phyloP scores from a whole-genome alignment of 2,113 vertebrate species.

The Rhagologus leucostigma region DNA sequence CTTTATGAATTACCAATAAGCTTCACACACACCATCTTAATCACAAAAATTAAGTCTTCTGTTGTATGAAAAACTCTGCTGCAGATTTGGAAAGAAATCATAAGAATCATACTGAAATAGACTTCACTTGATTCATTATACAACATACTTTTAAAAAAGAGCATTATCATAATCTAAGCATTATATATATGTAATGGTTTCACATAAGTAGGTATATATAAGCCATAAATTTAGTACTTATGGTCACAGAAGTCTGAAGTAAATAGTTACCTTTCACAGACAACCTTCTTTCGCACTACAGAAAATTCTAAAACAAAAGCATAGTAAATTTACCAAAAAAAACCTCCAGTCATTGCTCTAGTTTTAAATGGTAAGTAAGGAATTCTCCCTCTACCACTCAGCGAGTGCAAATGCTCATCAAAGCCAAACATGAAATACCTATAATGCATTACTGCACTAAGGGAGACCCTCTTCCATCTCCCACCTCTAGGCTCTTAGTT shows the following conservation, averaged over 20 bases:
- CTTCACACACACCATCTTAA: background rate
- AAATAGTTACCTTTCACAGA: background rate
- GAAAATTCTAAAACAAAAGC: background rate
- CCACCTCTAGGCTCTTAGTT: background rate
- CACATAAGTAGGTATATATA: background rate
- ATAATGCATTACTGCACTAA: background rate
- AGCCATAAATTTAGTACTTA: background rate
- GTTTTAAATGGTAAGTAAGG: background rate
- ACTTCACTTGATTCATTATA: background rate
- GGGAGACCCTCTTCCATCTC: background rate
- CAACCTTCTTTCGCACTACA: background rate
- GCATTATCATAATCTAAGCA: background rate
- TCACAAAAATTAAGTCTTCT: background rate
- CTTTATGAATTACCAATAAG: background rate
- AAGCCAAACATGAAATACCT: background rate
- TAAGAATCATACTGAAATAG: background rate
- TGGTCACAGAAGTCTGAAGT: background rate
- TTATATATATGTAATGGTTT: background rate
- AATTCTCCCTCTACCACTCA: background rate
- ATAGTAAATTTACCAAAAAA: background rate
- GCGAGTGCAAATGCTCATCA: background rate
- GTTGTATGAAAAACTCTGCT: background rate
- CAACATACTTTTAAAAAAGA: background rate
- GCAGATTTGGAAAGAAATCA: background rate
- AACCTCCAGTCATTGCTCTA: rapidly evolving